Evolutionary conservation across 2,113 vertebrate genomes (phyloP), one percentile per base, ranked within the genome.

Genomic region (Todiramphus saurophagus): DNA sequence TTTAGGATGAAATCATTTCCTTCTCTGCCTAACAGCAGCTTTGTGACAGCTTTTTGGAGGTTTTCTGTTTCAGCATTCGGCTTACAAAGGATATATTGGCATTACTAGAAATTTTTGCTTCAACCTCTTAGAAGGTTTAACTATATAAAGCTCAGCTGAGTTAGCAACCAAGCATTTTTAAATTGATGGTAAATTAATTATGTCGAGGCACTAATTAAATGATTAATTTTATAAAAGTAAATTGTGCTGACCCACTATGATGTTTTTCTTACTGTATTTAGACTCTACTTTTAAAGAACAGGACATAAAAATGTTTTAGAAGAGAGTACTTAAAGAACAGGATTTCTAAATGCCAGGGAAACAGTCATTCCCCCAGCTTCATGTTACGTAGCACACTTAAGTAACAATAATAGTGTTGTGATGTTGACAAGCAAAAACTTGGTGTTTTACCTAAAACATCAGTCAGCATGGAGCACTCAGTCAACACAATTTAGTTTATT

Each of bases 351-450:
- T 55, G 25, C 37, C 11, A 14, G 56, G 59, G 59, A 64, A 66
- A 60, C 7, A 11, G 27, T 55, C 31, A 56, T 12, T 12, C 10
- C 27, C 2, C 2, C 19, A 46, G 1, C 21, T 77, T 27, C 0
- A 0, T 50, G 37, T 76, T 14, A 5, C 1, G 7, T 66, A 28
- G n/a, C 6, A 39, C 64, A 9, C 37, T 77, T 50, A 43, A 62
- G 31, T 44, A 66, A 30, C 4, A 6, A 11, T 59, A 63, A 41
- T 55, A 56, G 46, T n/a, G 10, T 25, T 48, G 15, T 67, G 43
- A 55, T 37, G 48, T 31, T 43, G 76, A 28, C 46, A 37, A 62
- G 24, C 24, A 56, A 78, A 60, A 67, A 3, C 6, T 86, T 58
- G 28, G 59, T 72, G 0, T 56, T 86, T 56, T 53, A 69, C 55